Percentiles rank a stretch among this genome's conserved stretches.
Evolutionary conservation across 2,888 invertebrate genomes (phyloP).

Genomic region (Papilio protenor): DNA sequence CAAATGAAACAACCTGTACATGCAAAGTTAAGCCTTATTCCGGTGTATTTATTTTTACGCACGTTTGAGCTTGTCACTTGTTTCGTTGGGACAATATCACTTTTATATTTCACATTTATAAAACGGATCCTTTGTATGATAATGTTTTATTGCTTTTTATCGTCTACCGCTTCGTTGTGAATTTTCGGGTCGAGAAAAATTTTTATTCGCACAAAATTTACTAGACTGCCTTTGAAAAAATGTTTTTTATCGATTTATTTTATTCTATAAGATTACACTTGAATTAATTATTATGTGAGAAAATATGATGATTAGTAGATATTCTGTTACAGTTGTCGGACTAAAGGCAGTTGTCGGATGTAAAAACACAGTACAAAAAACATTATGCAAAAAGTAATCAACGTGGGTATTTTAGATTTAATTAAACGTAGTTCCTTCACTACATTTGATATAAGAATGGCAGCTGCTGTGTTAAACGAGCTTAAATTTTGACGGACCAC

Average conservation of each 20-base stretch:
- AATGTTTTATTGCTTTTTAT: slow-evolving; percentile 38
- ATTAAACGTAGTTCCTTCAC: background rate
- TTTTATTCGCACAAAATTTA: background rate
- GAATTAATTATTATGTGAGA: slow-evolving; percentile 3
- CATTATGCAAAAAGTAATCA: background rate
- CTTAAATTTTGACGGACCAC: background rate
- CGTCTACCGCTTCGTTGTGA: slow-evolving; percentile 1
- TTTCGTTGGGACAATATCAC: slow-evolving; percentile 35
- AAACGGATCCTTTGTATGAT: slow-evolving; percentile 35
- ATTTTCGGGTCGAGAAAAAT: slow-evolving; percentile 6
- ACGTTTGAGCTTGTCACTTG: slow-evolving; percentile 30
- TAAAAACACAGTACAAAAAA: background rate
- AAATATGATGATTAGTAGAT: background rate
- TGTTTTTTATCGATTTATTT: background rate
- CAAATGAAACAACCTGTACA: slow-evolving; percentile 11
- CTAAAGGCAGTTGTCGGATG: background rate
- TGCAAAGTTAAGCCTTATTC: slow-evolving; percentile 24
- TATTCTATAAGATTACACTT: background rate
- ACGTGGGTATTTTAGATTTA: background rate
- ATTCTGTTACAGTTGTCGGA: background rate
- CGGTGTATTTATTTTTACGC: slow-evolving; percentile 32
- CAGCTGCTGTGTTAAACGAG: background rate
- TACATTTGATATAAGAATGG: background rate
- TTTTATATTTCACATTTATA: slow-evolving; percentile 28
- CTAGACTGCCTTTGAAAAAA: background rate